These are phyloP conservation scores for Catostylus mosaicus DNA, from an alignment of 30 jellyfish, hydroid and myxozoan genomes.

Conservation along the genomic window DNA sequence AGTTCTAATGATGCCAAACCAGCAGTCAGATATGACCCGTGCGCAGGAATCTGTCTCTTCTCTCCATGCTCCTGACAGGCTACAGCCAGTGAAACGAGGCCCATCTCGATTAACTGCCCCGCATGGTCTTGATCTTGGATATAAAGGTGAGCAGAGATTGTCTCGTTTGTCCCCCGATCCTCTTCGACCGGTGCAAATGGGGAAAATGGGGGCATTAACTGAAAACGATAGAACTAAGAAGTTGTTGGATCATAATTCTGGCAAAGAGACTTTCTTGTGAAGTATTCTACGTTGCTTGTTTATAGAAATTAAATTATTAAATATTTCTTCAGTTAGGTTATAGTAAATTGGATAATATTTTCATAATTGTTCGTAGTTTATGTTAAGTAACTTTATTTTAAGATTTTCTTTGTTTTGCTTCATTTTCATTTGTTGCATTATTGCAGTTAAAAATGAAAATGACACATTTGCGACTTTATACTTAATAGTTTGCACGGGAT, in stretches of 20 bases:
- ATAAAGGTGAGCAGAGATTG: constrained; percentile 41
- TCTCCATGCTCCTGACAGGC: constrained; percentile 66
- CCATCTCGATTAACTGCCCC: constrained; percentile 64
- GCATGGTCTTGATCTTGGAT: constrained; percentile 34
- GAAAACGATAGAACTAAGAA: constrained; percentile 36
- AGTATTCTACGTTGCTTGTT: neutral
- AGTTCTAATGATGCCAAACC: constrained; percentile 24
- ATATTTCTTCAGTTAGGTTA: neutral
- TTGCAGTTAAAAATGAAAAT: no score
- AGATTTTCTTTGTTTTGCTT: neutral
- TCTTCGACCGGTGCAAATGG: constrained; percentile 60
- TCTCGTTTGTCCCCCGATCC: constrained; percentile 64
- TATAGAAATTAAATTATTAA: neutral
- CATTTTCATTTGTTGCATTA: no score
- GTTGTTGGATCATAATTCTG: constrained; percentile 13
- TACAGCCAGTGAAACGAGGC: constrained; percentile 71
- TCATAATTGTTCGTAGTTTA: neutral
- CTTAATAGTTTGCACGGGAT: no score
- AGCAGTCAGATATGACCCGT: constrained; percentile 7
- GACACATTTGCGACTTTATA: no score
- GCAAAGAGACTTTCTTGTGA: constrained; percentile 63
- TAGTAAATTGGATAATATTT: neutral
- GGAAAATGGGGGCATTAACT: constrained; percentile 20
- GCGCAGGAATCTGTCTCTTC: constrained; percentile 26
- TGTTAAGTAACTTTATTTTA: neutral